Conservation (phyloP, 2,888 invertebrate species). For the Prosapia bicincta region DNA sequence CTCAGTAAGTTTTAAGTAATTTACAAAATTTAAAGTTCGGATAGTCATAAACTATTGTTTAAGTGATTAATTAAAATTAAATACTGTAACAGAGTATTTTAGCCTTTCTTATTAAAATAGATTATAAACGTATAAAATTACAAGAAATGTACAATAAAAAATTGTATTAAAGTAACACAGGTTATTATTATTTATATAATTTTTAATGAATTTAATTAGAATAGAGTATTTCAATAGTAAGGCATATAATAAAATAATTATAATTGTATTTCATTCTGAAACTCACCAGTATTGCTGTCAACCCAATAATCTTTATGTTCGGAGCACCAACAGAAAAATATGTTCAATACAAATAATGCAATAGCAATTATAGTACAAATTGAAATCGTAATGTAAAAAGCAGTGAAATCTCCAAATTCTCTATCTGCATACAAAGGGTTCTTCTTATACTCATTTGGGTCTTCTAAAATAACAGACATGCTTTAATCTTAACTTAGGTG, state of each 20-base stretch:
- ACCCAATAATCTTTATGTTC: conserved; percentile 77
- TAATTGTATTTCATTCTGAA: neutral
- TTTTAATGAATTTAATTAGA: too few relatives aligned
- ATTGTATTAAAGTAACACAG: too few relatives aligned
- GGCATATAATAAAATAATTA: neutral
- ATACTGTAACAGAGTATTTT: too few relatives aligned
- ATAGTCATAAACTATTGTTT: too few relatives aligned
- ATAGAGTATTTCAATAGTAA: too few relatives aligned
- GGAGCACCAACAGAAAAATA: conserved; percentile 78
- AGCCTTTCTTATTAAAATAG: too few relatives aligned
- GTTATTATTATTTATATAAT: too few relatives aligned
- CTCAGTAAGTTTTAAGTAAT: too few relatives aligned
- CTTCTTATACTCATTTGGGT: conserved; percentile 55
- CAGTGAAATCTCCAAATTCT: conserved; percentile 71
- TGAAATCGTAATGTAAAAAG: conserved; percentile 78
- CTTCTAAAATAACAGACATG: conserved; percentile 26
- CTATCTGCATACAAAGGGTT: conserved; percentile 59
- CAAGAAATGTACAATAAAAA: too few relatives aligned
- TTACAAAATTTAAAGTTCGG: too few relatives aligned
- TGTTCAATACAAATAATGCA: conserved; percentile 68
- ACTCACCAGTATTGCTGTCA: conserved; percentile 69
- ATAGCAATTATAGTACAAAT: conserved; percentile 71
- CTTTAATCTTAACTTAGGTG: neutral
- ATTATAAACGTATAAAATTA: too few relatives aligned
- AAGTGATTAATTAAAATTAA: too few relatives aligned